A percentile compares a stretch with the other conserved stretches of the same genome.
phyloP scores from a whole-genome alignment of 2,113 vertebrate genomes.

The Callionymus lyra region DNA sequence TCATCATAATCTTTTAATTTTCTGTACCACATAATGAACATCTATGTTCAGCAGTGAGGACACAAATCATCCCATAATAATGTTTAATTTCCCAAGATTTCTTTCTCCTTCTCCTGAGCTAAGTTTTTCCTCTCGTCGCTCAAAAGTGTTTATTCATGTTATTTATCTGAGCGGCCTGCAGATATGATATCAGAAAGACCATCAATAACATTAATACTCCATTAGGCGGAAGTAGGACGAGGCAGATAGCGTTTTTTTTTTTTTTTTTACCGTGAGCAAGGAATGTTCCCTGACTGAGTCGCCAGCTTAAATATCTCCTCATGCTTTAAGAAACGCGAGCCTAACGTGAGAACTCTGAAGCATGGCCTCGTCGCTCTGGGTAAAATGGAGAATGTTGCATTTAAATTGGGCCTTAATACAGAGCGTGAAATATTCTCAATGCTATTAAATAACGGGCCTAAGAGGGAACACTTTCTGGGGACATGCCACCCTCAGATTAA shows the following conservation, averaged over 20 bases:
- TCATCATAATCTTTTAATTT: too few relatives aligned
- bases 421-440: conserved; percentile 6
- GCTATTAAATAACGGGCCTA: conserved; percentile 12
- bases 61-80: too few relatives aligned
- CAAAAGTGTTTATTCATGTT: conserved; percentile 40
- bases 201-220: conserved; percentile 52
- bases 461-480: conserved; percentile 12
- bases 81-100: too few relatives aligned
- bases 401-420: conserved; percentile 5
- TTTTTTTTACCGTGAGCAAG: conserved; percentile 32
- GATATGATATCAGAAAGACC: conserved; percentile 37
- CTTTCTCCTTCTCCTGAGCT: too few relatives aligned
- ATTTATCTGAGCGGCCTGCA: conserved; percentile 23
- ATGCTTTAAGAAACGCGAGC: conserved; percentile 31
- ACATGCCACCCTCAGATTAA: conserved; percentile 21
- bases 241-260: conserved; percentile 31
- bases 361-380: conserved; percentile 8
- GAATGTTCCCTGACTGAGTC: conserved; percentile 37
- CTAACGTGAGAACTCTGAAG: conserved; percentile 9
- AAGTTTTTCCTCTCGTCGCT: too few relatives aligned
- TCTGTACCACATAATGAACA: too few relatives aligned
- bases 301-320: conserved; percentile 36
- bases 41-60: too few relatives aligned
- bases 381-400: conserved; percentile 14
- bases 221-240: conserved; percentile 17